phyloP scores from a whole-genome alignment of 2,113 vertebrate genomes.

The Solea solea region DNA sequence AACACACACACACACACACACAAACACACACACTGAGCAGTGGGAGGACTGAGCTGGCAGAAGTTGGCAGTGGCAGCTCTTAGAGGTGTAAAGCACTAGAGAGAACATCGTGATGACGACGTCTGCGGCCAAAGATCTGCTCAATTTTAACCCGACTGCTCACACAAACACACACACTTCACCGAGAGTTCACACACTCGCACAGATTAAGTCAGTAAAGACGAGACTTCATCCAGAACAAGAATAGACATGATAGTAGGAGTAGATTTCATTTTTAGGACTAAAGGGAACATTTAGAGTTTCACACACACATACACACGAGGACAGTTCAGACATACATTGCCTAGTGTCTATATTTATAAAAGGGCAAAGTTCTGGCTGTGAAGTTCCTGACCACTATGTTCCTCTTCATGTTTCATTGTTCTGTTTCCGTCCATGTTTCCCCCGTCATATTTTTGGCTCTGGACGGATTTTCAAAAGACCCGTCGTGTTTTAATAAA shows the following conservation, averaged over 20 bases:
- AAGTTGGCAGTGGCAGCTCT: neutral
- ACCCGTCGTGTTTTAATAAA: neutral
- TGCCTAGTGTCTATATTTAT: conserved; percentile 12
- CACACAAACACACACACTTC: conserved; percentile 2
- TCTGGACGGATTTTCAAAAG: neutral
- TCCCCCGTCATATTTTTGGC: conserved; percentile 32
- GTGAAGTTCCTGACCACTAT: conserved; percentile 19
- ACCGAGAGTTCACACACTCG: neutral
- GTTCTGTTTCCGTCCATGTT: conserved; percentile 50
- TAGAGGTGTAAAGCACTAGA: conserved; percentile 28
- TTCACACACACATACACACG: neutral
- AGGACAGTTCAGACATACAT: neutral
- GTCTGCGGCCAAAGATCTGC: conserved; percentile 18
- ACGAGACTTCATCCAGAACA: neutral
- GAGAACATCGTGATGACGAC: conserved; percentile 5
- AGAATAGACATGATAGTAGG: neutral
- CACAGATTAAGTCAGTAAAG: neutral
- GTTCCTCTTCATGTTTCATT: conserved; percentile 36
- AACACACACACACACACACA: conserved; percentile 5
- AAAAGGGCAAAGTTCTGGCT: conserved; percentile 12
- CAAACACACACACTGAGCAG: neutral
- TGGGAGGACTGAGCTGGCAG: conserved; percentile 14
- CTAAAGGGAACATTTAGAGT: no score
- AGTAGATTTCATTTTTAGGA: neutral
- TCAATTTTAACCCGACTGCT: neutral